Percentiles rank a stretch among this genome's conserved stretches.
phyloP scores from a whole-genome alignment of 2,888 invertebrate species.

The Zootermopsis nevadensis region DNA sequence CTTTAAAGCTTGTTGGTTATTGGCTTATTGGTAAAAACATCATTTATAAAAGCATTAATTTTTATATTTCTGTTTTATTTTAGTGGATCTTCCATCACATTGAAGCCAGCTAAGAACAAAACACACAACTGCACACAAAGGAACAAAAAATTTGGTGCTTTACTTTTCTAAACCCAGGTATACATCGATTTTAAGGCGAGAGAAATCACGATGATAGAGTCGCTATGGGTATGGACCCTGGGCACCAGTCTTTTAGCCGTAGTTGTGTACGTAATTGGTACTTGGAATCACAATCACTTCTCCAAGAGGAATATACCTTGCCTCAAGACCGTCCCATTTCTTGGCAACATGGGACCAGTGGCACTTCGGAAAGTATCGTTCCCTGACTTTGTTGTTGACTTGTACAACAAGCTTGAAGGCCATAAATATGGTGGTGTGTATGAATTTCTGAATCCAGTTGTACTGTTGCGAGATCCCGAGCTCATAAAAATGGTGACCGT shows the following conservation, averaged over 20 bases:
- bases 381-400: background rate
- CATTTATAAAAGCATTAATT: too few species aligned
- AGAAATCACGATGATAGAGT: background rate
- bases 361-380: slow-evolving; percentile 57
- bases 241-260: background rate
- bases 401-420: slow-evolving; percentile 31
- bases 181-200: background rate
- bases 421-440: slow-evolving; percentile 22
- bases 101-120: too few species aligned
- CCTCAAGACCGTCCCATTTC: slow-evolving; percentile 58
- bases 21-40: too few species aligned
- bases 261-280: slow-evolving; percentile 21
- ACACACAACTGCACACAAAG: too few species aligned
- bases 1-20: too few species aligned
- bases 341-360: slow-evolving; percentile 62
- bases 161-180: too few species aligned
- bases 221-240: background rate
- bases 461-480: slow-evolving; percentile 46
- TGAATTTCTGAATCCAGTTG: background rate
- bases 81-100: too few species aligned
- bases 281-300: slow-evolving; percentile 46
- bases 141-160: too few species aligned
- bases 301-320: slow-evolving; percentile 28
- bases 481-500: slow-evolving; percentile 49
- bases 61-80: too few species aligned